Evolutionary conservation across 2,797 vertebrate species (phyloP), one percentile per base, ranked within the genome.

Genomic region (Clarias pachynema): DNA sequence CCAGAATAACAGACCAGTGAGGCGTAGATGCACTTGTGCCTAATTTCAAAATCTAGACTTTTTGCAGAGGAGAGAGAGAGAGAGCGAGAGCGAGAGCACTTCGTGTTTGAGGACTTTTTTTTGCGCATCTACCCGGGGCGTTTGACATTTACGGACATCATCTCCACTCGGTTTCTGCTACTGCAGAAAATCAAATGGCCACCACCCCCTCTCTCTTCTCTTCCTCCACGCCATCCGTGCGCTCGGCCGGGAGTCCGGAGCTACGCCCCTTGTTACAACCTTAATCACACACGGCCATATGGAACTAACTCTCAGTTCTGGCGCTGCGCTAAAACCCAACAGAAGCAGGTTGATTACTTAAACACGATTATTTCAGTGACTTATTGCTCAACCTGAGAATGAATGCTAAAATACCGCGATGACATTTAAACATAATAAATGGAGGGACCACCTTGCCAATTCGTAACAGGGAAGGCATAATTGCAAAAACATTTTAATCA

Each of bases 251-350:
- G 92, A 92, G 93, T 95, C 91, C 92, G 86, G 88, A 90, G 90
- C 93, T 89, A 91, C 92, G 91, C 91, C 94, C 93, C 96, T 96
- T 96, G 95, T 96, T 94, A 65, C 94, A 91, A 90, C 92, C 91
- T 92, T 95, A 96, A 96, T 95, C 95, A 96, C 93, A 94, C 87
- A 92, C 90, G 91, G 68, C 93, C 95, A 95, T 95, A 95, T 93
- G 93, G 93, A 94, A 93, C 91, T 88, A 92, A 91, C 91, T 91
- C 93, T 92, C 91, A 94, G 59, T 81, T 57, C 63, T 84, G 79
- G 70, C 49, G 59, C 79, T 68, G 78, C 69, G 70, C 75, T 82
- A 65, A 86, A 88, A 83, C 82, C 83, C 29, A 8, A 37, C 49
- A 37, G n/a, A 80, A 80, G 60, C 62, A 66, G 79, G n/a, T 18